Percentiles rank a stretch among this genome's conserved stretches.
Evolutionary conservation across 2,888 invertebrate species (phyloP).

Genomic region (Perizoma affinitatum): DNA sequence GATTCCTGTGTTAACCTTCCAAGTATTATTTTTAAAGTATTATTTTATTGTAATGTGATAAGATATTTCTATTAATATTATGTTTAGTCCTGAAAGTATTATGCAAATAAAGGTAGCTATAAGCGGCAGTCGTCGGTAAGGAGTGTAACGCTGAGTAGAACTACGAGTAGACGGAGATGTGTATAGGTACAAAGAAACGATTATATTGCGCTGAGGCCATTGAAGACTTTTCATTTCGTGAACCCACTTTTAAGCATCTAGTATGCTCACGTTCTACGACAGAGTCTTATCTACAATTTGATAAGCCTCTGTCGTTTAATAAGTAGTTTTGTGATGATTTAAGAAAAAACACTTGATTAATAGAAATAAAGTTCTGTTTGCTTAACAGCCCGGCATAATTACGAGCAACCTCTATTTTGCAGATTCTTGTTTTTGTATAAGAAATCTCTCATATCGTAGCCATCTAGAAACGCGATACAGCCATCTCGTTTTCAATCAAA

Average conservation of each 20-base stretch:
- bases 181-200: constrained; percentile 82
- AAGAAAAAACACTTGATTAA: too few relatives aligned
- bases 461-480: constrained; percentile 61
- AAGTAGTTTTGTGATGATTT: too few relatives aligned
- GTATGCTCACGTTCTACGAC: too few relatives aligned
- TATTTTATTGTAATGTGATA: constrained; percentile 79
- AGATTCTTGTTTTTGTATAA: not conserved
- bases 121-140: constrained; percentile 67
- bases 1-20: constrained; percentile 73
- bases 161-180: constrained; percentile 69
- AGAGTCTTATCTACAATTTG: too few relatives aligned
- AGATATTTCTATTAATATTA: constrained; percentile 74
- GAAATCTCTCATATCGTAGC: constrained; percentile 42
- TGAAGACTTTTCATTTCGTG: constrained; percentile 41
- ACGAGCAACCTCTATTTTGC: not conserved
- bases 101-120: constrained; percentile 73
- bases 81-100: constrained; percentile 73
- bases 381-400: too few relatives aligned
- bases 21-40: constrained; percentile 82
- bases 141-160: constrained; percentile 76
- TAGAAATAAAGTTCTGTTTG: too few relatives aligned
- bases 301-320: not conserved
- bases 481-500: constrained; percentile 63
- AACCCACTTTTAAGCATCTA: not conserved
- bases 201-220: constrained; percentile 75